Evolutionary conservation across 2,113 vertebrate genomes (phyloP).

Genomic region (Nesospiza acunhae): DNA sequence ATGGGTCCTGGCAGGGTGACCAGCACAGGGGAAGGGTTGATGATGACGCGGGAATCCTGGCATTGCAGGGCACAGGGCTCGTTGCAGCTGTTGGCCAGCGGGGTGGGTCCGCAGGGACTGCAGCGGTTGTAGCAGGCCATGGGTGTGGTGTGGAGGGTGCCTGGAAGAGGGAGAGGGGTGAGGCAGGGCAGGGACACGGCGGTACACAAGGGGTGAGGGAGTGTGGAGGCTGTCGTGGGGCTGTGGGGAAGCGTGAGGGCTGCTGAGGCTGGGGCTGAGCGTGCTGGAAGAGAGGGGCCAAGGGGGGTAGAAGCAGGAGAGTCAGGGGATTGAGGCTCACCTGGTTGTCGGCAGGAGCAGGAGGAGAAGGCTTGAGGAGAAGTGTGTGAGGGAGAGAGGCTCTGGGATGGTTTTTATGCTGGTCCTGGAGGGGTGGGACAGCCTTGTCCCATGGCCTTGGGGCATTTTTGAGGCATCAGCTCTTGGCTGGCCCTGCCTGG

Average conservation of each 20-base stretch:
- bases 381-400: neutral
- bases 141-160: too few relatives aligned
- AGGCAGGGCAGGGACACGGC: neutral
- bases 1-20: too few relatives aligned
- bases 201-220: too few relatives aligned
- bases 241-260: neutral
- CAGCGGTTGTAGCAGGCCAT: too few relatives aligned
- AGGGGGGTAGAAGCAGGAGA: too few relatives aligned
- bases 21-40: neutral
- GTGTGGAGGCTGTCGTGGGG: neutral
- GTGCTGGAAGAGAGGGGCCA: too few relatives aligned
- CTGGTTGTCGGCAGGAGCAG: neutral
- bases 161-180: neutral
- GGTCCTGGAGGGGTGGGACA: rapidly evolving
- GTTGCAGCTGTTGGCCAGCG: neutral
- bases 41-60: neutral
- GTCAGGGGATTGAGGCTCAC: neutral
- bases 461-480: rapidly evolving
- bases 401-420: neutral
- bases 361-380: neutral
- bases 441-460: neutral
- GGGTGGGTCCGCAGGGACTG: too few relatives aligned
- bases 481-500: rapidly evolving
- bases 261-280: too few relatives aligned
- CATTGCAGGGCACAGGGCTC: neutral